phyloP scores from a whole-genome alignment of 2,888 invertebrate genomes.

The Onchidella celtica region DNA sequence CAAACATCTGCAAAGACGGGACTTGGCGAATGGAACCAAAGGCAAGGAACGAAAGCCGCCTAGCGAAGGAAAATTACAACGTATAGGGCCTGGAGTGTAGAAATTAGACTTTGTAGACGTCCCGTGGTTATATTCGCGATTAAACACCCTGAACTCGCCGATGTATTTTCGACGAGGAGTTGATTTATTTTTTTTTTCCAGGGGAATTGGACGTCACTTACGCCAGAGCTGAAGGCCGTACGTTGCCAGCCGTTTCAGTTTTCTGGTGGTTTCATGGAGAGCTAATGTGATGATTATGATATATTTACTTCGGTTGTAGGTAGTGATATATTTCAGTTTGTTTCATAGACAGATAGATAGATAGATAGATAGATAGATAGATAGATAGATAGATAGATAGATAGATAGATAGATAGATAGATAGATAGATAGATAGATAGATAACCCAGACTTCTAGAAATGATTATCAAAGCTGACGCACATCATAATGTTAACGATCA shows the following conservation, averaged over 20 bases:
- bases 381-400: too few relatives aligned
- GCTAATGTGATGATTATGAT: too few relatives aligned
- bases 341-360: too few relatives aligned
- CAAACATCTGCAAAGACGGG: slow-evolving; percentile 12
- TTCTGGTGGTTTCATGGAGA: too few relatives aligned
- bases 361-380: too few relatives aligned
- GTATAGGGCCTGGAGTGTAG: background rate
- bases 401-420: too few relatives aligned
- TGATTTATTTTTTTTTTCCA: background rate
- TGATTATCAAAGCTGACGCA: too few relatives aligned
- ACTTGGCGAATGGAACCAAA: background rate
- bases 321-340: too few relatives aligned
- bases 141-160: background rate
- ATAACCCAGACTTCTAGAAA: too few relatives aligned
- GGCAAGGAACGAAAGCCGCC: background rate
- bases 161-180: background rate
- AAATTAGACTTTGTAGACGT: slow-evolving; percentile 26
- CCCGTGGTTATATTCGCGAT: background rate
- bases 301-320: too few relatives aligned
- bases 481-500: too few relatives aligned
- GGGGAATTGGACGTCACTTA: background rate
- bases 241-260: background rate
- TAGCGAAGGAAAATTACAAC: background rate
- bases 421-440: too few relatives aligned
- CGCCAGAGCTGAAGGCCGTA: background rate